Percentiles rank a stretch among this genome's conserved stretches.
Evolutionary conservation across 2,797 vertebrate genomes (phyloP).

Genomic region (Artibeus lituratus): DNA sequence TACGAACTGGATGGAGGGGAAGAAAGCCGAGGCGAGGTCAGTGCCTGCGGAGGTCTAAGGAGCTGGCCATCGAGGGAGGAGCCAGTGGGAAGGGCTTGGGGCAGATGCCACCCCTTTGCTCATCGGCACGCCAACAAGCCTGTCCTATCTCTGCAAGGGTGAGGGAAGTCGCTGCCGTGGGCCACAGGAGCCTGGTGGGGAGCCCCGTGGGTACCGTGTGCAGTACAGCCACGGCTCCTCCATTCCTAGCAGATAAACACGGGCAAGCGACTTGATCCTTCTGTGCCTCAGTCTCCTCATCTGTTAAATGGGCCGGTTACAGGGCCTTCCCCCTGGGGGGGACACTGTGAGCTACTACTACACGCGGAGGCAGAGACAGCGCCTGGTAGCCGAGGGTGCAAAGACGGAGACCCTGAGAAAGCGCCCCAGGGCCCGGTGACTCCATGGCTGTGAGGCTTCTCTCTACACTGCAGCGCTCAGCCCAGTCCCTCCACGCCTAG

Average conservation of each 20-base stretch:
- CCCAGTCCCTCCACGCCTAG: neutral
- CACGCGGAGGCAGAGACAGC: accelerated
- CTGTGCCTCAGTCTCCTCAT: neutral
- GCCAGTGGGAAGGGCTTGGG: neutral
- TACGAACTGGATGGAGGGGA: neutral
- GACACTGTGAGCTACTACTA: neutral
- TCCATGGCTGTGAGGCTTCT: neutral
- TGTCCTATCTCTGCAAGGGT: accelerated
- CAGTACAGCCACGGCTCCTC: neutral
- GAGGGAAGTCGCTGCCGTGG: neutral
- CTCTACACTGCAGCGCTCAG: neutral
- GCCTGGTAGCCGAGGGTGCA: accelerated
- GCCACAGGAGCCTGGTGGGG: no score
- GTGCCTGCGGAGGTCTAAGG: neutral
- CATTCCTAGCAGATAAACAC: accelerated
- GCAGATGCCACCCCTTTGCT: neutral
- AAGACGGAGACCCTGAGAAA: accelerated
- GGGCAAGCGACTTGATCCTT: neutral
- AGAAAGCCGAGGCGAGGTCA: neutral
- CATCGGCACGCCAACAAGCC: no score
- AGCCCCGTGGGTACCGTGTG: accelerated
- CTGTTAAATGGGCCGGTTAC: neutral
- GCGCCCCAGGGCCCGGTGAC: neutral
- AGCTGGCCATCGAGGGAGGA: accelerated
- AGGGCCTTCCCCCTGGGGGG: accelerated